Evolutionary conservation across 2,113 vertebrate genomes (phyloP).

Genomic region (Cairina moschata): DNA sequence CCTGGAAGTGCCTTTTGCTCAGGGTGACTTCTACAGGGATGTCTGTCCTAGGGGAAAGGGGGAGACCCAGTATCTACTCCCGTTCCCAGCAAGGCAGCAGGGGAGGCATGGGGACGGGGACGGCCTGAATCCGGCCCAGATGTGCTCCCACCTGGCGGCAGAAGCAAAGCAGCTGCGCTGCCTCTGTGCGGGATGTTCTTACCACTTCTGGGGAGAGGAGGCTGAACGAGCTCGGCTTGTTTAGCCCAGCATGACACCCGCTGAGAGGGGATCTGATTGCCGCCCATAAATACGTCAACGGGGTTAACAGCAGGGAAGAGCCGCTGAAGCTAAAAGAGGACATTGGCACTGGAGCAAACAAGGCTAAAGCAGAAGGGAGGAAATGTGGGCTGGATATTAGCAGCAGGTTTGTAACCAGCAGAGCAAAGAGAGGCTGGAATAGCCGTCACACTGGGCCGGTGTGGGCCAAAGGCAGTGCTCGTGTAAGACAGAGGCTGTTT

Average conservation of each 20-base stretch:
- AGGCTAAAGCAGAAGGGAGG: constrained; percentile 35
- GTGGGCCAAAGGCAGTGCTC: constrained; percentile 1
- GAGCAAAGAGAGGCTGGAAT: neutral
- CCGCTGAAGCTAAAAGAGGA: constrained; percentile 58
- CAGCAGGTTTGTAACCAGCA: constrained; percentile 23
- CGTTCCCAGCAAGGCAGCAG: neutral
- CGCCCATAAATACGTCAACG: constrained; percentile 65
- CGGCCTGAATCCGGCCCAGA: neutral
- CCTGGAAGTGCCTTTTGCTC: neutral
- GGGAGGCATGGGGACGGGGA: accelerated
- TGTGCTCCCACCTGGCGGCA: neutral
- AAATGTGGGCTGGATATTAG: constrained; percentile 46
- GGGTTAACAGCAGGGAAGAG: constrained; percentile 51
- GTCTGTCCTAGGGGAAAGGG: neutral
- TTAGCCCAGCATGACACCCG: constrained; percentile 58
- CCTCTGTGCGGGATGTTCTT: neutral
- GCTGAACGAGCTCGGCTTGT: constrained; percentile 29
- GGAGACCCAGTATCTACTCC: neutral
- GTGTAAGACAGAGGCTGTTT: neutral
- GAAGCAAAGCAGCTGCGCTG: neutral
- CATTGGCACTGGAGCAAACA: constrained; percentile 56
- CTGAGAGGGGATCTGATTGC: constrained; percentile 64
- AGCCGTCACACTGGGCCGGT: neutral
- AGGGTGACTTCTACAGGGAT: neutral
- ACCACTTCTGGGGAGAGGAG: constrained; percentile 2